These are phyloP conservation scores for Lepidurus apus DNA, from an alignment of 1,140 invertebrate genomes.

Conservation along the genomic window DNA sequence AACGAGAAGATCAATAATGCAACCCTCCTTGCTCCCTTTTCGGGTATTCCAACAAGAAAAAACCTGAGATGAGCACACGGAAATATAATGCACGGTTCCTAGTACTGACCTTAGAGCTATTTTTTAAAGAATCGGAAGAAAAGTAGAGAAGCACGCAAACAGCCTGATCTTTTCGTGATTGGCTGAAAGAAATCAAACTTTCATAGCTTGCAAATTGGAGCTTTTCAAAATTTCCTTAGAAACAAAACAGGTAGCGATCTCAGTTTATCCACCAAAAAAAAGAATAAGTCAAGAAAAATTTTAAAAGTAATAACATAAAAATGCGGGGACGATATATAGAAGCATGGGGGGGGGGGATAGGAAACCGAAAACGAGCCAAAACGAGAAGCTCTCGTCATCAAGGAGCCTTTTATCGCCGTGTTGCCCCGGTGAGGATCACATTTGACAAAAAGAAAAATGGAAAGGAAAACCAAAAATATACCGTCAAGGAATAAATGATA, in stretches of 20 bases:
- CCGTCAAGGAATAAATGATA: slow-evolving; percentile 10
- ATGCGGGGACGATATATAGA: no score
- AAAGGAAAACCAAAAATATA: neutral
- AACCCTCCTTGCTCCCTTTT: neutral
- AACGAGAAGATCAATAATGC: slow-evolving; percentile 15
- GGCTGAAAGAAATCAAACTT: neutral
- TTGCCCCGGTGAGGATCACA: neutral
- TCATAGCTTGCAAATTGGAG: neutral
- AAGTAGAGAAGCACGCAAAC: neutral
- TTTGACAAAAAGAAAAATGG: neutral
- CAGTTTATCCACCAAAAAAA: neutral
- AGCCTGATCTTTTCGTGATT: neutral
- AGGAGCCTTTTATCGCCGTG: no score
- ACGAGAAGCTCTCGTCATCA: neutral
- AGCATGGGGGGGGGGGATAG: no score
- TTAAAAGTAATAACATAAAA: neutral
- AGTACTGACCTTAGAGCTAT: neutral
- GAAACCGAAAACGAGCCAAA: neutral
- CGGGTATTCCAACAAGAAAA: neutral
- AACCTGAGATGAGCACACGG: no score
- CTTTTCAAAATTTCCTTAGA: neutral
- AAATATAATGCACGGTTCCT: no score
- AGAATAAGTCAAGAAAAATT: neutral
- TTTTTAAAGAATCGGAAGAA: neutral
- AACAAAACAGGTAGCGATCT: neutral